These are phyloP conservation scores for Drepanosiphum platanoidis DNA, from an alignment of 2,888 invertebrate genomes.

Conservation along the genomic window DNA sequence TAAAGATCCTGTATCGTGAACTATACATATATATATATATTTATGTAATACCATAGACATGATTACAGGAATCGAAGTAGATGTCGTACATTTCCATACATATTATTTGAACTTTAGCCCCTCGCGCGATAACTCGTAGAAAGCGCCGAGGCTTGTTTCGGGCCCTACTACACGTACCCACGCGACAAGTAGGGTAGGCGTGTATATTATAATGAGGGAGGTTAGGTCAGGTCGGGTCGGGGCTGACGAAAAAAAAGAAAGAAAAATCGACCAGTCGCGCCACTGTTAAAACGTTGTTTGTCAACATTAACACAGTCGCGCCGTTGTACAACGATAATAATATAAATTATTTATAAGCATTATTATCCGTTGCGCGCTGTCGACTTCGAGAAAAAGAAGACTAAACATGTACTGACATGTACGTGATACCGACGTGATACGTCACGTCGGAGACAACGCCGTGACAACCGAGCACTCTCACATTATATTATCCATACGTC, in stretches of 20 bases:
- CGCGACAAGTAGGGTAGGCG: no score
- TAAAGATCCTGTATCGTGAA: no score
- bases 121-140: no score
- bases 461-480: neutral
- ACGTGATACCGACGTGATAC: neutral
- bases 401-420: neutral
- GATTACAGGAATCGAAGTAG: no score
- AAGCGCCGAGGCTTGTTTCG: no score
- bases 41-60: no score
- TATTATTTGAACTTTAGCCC: no score
- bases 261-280: neutral
- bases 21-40: no score
- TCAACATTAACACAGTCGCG: neutral
- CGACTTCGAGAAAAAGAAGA: neutral
- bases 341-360: neutral
- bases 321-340: neutral
- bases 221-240: neutral
- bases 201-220: neutral
- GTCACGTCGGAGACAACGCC: neutral
- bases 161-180: no score
- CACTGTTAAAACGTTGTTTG: neutral
- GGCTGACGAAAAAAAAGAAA: neutral
- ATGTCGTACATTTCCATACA: no score
- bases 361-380: neutral
- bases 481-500: no score